These are phyloP conservation scores for Physeter macrocephalus DNA, from an alignment of 2,113 vertebrate genomes.

Conservation along the genomic window DNA sequence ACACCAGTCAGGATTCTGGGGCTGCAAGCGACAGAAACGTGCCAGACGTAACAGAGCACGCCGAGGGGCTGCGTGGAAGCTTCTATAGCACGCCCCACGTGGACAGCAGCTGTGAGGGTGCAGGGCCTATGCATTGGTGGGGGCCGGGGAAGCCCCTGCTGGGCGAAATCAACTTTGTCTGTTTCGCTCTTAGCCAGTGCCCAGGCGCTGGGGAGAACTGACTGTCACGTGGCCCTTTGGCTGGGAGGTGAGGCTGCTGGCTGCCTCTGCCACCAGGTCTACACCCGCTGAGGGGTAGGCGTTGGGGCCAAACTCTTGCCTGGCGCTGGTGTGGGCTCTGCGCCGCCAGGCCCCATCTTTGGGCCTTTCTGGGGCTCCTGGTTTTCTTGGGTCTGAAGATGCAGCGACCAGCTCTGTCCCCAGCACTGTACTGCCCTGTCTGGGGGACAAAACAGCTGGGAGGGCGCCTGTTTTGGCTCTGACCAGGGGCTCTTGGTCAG, in stretches of 20 bases:
- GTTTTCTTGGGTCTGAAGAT: background rate
- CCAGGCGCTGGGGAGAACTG: background rate
- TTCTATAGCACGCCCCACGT: background rate
- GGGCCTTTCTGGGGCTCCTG: background rate
- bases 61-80: background rate
- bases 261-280: background rate
- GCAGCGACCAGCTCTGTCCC: accelerated
- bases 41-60: accelerated
- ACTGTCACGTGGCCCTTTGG: background rate
- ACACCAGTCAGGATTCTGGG: background rate
- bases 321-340: accelerated
- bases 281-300: background rate
- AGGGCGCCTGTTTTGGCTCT: background rate
- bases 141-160: background rate
- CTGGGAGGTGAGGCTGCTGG: background rate
- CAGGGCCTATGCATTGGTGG: background rate
- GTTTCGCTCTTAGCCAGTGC: background rate
- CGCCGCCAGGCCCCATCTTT: accelerated
- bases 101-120: background rate
- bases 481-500: too few relatives aligned
- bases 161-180: accelerated
- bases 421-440: background rate
- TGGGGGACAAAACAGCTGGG: background rate
- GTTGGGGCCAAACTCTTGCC: background rate
- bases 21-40: background rate